Conservation (phyloP, 2,888 invertebrate genomes). For the Coecobrya sp. region DNA sequence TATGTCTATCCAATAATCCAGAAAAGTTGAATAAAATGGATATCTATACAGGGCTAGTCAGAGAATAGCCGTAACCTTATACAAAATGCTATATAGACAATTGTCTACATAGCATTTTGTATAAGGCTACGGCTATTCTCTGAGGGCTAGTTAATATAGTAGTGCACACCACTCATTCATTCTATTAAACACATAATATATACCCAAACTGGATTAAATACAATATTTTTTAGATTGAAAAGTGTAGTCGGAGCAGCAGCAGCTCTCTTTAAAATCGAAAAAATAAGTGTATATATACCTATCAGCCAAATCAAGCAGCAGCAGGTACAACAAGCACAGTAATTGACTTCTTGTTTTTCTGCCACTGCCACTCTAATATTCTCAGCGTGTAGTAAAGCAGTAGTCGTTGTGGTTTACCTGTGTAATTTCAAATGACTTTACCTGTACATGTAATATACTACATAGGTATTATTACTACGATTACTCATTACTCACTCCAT, state of each 20-base stretch:
- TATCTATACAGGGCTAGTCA: background rate
- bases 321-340: background rate
- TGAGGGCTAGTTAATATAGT: background rate
- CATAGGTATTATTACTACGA: background rate
- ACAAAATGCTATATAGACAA: too few species aligned
- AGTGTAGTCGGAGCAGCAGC: background rate
- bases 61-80: too few species aligned
- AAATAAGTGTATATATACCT: background rate
- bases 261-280: background rate
- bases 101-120: too few species aligned
- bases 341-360: conserved; percentile 9
- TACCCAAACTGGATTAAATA: background rate
- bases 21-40: background rate
- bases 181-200: background rate
- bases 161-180: background rate
- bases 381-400: background rate
- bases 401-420: conserved; percentile 24
- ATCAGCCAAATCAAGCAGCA: background rate
- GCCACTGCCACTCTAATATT: background rate
- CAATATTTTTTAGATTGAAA: too few species aligned
- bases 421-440: conserved; percentile 15
- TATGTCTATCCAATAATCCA: background rate
- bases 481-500: conserved; percentile 25
- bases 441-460: background rate
- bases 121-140: too few species aligned